Conservation (phyloP, 2,113 vertebrate genomes). For the Bathybates hornii region DNA sequence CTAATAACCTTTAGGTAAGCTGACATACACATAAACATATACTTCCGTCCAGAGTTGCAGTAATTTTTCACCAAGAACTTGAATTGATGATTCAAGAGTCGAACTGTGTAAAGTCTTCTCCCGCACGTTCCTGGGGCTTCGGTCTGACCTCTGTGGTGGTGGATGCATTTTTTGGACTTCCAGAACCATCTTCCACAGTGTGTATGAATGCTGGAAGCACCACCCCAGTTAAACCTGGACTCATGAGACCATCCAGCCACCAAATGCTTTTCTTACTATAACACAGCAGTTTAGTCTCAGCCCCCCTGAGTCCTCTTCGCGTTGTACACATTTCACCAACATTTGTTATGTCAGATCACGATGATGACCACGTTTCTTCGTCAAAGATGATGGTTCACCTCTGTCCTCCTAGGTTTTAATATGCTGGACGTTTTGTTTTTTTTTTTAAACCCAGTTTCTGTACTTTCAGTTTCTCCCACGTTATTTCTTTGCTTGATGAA, state of each 20-base stretch:
- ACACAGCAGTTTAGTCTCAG: no score
- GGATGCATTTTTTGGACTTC: neutral
- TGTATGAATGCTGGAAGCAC: neutral
- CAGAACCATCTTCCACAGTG: neutral
- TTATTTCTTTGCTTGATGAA: neutral
- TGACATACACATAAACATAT: accelerated
- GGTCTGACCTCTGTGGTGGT: neutral
- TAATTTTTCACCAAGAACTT: neutral
- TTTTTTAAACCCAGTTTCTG: neutral
- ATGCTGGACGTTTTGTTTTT: neutral
- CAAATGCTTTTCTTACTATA: neutral
- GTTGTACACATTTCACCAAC: neutral
- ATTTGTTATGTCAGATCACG: neutral
- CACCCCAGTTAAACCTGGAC: neutral
- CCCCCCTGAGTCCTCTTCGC: accelerated
- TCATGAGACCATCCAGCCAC: neutral
- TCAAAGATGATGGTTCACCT: neutral
- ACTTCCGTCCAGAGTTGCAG: accelerated
- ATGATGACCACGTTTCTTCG: accelerated
- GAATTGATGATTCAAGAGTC: accelerated
- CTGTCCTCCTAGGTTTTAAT: neutral
- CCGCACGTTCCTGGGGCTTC: accelerated
- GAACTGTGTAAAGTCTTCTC: neutral
- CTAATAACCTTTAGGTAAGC: no score
- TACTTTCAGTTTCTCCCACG: neutral